Base-by-base conservation (phyloP, 2,888 invertebrate species). In the Teinopalpus imperialis region DNA sequence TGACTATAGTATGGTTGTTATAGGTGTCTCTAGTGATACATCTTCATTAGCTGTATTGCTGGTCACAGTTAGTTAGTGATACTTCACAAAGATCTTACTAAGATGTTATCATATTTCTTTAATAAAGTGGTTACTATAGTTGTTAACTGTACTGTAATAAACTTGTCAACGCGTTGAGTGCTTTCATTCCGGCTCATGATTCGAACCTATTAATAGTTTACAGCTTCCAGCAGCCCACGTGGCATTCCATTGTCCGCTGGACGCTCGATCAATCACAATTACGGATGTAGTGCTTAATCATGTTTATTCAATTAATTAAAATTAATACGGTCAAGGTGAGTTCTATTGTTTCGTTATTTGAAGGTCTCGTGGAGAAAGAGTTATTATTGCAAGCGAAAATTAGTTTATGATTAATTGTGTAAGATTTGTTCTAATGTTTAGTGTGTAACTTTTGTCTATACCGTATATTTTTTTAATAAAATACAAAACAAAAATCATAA, bases 231-330 rank as follows among this genome's bases (percentile, higher is more conserved):
- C 18, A 37, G 49, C 56, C 57, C 54, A 55, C 59, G 55, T 55
- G 40, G 55, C 57, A 58, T 56, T 59, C 60, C 54, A 53, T 52
- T 50, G 53, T 52, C 21, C 40, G 23, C 5, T 29, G 14, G 29
- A 21, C n/a, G n/a, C n/a, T 12, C 75, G 60, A 85, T 86, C 85
- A 71, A 85, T 86, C 86, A 86, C 71, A 74, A 76, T 83, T 81
- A 76, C 86, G 82, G 81, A 81, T 81, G 77, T 81, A 56, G 74
- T 69, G 66, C 72, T 75, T 78, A 72, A 80, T 77, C 77, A 73
- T 79, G 76, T 78, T 78, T 78, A 78, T 76, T 46, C 46, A 40
- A 73, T 75, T 75, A 81, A 81, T 81, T 77, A 79, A 75, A 75
- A 79, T 68, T 66, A 74, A 74, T 74, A 65, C 63, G 67, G 63